Base-by-base conservation (phyloP, 23 tunicate species). In the Halocynthia roretzi region DNA sequence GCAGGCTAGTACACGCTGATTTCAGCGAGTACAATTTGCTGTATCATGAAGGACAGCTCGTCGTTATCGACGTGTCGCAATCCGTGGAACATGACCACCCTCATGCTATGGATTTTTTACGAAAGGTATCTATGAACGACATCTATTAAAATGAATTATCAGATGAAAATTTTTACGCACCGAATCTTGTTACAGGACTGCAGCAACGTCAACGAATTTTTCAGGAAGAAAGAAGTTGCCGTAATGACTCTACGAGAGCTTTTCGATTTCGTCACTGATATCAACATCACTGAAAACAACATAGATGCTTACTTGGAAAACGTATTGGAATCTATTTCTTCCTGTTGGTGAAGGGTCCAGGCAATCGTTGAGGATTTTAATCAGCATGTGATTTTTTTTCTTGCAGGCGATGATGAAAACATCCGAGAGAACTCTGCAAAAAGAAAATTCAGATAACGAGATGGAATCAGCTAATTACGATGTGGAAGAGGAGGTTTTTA, bases 11-110 rank as follows among this genome's bases (percentile, higher is more conserved):
- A 14, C 99, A 94, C 77, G 99, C 91, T 60, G 99, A 94, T 77
- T 78, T 94, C 50, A 84, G 90, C 40, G 99, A 94, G 70, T 94
- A 63, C 60, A 94, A 94, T 72, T 56, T 94, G 21, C 79, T 94
- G 6, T 94, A 94, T 62, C 91, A 94, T 68, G 54, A 88, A 1
- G 96, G 91, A 9, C 72, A 69, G 17, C 49, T 88, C 15, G 82
- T 94, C 8, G 79, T 94, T 15, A 94, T 94, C 5, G 99, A 94
- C 75, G 99, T 94, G 7, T 94, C 99, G 7, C 99, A 94, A 54
- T 94, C 99, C 5, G 99, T 94, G 20, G 99, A 87, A 61, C 96
- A 96, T 70, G 93, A 89, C 62, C 96, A 87, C 75, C 96, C 89
- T 50, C 76, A 67, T 61, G 89, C 95, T 10, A 79, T 94, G 8